phyloP scores from a whole-genome alignment of 2,113 vertebrate species.

The Glareola pratincola region DNA sequence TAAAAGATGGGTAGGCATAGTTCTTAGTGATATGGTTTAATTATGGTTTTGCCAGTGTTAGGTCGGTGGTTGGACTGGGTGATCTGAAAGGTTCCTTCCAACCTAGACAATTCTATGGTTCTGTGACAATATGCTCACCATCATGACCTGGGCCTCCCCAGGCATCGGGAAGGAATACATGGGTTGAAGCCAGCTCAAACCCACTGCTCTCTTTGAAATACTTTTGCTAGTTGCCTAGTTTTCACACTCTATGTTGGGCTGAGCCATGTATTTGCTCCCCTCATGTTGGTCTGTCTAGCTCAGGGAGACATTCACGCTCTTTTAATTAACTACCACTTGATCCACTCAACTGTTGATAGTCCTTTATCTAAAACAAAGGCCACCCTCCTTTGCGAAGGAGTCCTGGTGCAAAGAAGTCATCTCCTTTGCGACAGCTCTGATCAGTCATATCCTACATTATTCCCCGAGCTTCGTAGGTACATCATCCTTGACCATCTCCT shows the following conservation, averaged over 20 bases:
- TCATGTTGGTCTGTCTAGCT: neutral
- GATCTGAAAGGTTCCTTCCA: too few relatives aligned
- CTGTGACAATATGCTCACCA: neutral
- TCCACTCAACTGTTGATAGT: neutral
- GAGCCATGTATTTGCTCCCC: neutral
- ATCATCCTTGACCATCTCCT: neutral
- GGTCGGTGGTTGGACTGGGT: too few relatives aligned
- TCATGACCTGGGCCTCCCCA: neutral
- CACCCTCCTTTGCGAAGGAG: neutral
- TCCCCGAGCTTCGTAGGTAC: neutral
- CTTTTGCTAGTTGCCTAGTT: neutral
- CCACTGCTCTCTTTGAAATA: neutral
- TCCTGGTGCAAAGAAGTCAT: neutral
- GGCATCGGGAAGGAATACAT: accelerated
- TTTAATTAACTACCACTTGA: neutral
- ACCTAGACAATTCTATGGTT: too few relatives aligned
- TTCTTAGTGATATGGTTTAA: too few relatives aligned
- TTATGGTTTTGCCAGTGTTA: too few relatives aligned
- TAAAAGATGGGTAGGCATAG: too few relatives aligned
- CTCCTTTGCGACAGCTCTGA: neutral
- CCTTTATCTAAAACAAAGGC: neutral
- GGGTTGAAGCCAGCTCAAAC: neutral
- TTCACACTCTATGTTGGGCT: neutral
- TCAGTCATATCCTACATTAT: neutral
- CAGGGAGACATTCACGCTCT: neutral